Evolutionary conservation across 2,797 vertebrate genomes (phyloP).

Genomic region (Gymnoscopelus microlampas): DNA sequence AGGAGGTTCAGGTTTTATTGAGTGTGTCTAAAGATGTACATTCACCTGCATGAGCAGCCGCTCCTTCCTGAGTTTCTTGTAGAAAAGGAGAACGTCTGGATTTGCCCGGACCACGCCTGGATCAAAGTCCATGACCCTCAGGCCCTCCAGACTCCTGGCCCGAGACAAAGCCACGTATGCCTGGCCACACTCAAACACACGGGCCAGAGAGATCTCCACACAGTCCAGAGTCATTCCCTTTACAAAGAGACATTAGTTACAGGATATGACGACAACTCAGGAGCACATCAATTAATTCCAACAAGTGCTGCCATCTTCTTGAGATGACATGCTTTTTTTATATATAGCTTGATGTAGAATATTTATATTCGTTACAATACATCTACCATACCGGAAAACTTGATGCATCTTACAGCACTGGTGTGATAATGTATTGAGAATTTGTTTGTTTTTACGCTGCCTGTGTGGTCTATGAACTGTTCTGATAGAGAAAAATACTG

Average conservation of each 20-base stretch:
- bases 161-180: conserved; percentile 95
- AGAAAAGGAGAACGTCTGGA: conserved; percentile 88
- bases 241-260: background rate
- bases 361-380: too few species aligned
- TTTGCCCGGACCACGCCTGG: conserved; percentile 88
- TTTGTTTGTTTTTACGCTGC: too few species aligned
- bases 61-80: conserved; percentile 83
- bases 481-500: too few species aligned
- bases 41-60: conserved; percentile 82
- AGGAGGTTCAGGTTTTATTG: background rate
- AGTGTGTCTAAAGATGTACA: background rate
- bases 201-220: conserved; percentile 94
- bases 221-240: conserved; percentile 97
- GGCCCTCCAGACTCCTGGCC: conserved; percentile 88
- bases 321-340: too few species aligned
- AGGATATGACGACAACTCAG: background rate
- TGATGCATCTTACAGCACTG: too few species aligned
- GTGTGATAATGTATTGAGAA: too few species aligned
- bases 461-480: too few species aligned
- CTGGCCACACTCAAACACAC: conserved; percentile 95
- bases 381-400: too few species aligned
- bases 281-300: too few species aligned
- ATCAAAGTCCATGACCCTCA: conserved; percentile 95
- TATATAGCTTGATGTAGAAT: too few species aligned
- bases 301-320: too few species aligned